phyloP scores from a whole-genome alignment of 1,140 invertebrate species.

The Drosophila fuyamai region DNA sequence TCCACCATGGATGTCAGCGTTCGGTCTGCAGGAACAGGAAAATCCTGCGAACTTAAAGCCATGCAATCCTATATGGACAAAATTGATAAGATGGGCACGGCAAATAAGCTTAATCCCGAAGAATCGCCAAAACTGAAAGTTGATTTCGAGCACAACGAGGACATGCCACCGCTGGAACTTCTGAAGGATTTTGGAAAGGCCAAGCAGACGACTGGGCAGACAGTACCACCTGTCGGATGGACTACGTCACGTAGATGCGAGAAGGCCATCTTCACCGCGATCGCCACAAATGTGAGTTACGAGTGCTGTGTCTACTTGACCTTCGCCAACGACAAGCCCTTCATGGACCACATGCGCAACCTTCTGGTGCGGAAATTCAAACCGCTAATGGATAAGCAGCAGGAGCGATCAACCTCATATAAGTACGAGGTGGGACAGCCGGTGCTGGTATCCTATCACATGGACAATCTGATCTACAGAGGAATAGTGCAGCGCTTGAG shows the following conservation, averaged over 20 bases:
- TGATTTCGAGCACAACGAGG: slow-evolving; percentile 34
- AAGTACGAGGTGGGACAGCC: slow-evolving; percentile 85
- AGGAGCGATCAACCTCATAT: slow-evolving; percentile 79
- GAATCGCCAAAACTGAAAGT: not conserved
- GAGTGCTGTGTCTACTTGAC: slow-evolving; percentile 86
- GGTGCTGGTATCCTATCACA: slow-evolving; percentile 87
- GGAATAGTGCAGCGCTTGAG: slow-evolving; percentile 85
- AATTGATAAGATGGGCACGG: not conserved
- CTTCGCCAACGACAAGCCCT: slow-evolving; percentile 82
- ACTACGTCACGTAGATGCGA: slow-evolving; percentile 51
- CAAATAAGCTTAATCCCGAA: too few species aligned
- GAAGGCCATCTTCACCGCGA: slow-evolving; percentile 85
- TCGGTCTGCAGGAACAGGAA: not conserved
- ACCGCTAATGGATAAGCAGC: slow-evolving; percentile 45
- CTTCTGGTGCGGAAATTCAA: slow-evolving; percentile 20
- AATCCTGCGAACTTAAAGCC: not conserved
- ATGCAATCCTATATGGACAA: not conserved
- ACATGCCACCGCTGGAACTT: slow-evolving; percentile 51
- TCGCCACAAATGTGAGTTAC: slow-evolving; percentile 87
- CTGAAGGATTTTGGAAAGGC: slow-evolving; percentile 38
- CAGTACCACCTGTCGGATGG: slow-evolving; percentile 49
- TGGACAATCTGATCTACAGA: slow-evolving; percentile 88
- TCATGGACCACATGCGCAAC: slow-evolving; percentile 85
- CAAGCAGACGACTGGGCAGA: slow-evolving; percentile 26
- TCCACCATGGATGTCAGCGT: slow-evolving; percentile 5